Conservation (phyloP, 2,113 vertebrate species). For the Oryzias celebensis region DNA sequence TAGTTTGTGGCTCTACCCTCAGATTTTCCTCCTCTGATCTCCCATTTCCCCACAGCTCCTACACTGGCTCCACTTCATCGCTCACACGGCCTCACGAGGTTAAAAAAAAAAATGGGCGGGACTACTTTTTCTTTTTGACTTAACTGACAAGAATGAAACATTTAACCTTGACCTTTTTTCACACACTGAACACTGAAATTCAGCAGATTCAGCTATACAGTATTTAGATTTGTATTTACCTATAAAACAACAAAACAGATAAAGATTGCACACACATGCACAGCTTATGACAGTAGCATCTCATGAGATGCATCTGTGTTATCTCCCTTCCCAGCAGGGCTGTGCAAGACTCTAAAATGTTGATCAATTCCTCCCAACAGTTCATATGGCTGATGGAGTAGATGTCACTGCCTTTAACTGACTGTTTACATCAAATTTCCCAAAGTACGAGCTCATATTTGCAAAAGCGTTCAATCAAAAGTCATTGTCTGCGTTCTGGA, state of each 20-base stretch:
- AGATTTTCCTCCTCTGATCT: slow-evolving; percentile 41
- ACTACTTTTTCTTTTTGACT: slow-evolving; percentile 25
- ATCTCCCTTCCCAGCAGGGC: slow-evolving; percentile 60
- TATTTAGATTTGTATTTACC: too few species aligned
- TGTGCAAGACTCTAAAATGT: slow-evolving; percentile 38
- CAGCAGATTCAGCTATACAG: too few species aligned
- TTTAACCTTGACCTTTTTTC: slow-evolving; percentile 44
- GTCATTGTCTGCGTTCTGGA: slow-evolving; percentile 33
- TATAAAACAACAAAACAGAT: slow-evolving; percentile 21
- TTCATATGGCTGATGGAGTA: slow-evolving; percentile 53
- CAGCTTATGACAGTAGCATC: slow-evolving; percentile 25
- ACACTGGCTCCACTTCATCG: slow-evolving; percentile 33
- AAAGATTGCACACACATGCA: slow-evolving; percentile 24
- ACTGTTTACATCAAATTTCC: slow-evolving; percentile 19
- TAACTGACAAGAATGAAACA: slow-evolving; percentile 32
- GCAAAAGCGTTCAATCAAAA: slow-evolving; percentile 36
- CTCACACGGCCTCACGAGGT: slow-evolving; percentile 7
- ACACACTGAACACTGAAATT: too few species aligned
- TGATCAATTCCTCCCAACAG: slow-evolving; percentile 49
- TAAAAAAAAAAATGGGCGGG: slow-evolving; percentile 10
- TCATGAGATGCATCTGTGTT: slow-evolving; percentile 65
- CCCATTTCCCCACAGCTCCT: slow-evolving; percentile 29
- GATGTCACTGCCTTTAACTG: slow-evolving; percentile 44
- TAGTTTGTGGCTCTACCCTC: slow-evolving; percentile 34
- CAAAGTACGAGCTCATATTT: neutral